Base-by-base conservation (phyloP, 2,797 vertebrate genomes). In the Phyllotis vaccarum region DNA sequence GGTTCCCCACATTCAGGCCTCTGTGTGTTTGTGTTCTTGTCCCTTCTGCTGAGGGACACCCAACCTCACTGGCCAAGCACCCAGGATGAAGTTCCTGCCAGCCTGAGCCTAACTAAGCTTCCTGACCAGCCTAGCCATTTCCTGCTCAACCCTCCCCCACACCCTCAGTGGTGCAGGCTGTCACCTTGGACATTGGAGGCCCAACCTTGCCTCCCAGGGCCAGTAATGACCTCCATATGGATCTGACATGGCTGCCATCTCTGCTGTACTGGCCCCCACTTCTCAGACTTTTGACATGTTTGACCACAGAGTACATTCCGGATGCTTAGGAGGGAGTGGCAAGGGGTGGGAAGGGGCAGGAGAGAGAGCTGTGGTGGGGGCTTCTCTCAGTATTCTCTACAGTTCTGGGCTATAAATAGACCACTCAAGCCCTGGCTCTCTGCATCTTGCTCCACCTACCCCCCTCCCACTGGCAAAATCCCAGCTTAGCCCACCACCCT, bases 181-280 rank as follows among this genome's bases (percentile, higher is more conserved):
- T 91, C 94, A 60, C 78, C 80, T 40, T 24, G 85, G 90, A 90
- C 74, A 17, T 70, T 72, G 6, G 8, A 89, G 86, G 76, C 83
- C 58, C 1, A 79, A 14, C 62, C 93, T 27, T 56, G 22, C 21
- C 80, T 31, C 16, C 40, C 13, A 16, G 13, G 90, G 83, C 0
- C 34, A 93, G 34, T 76, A 86, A 86, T 40, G 81, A 66, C 52
- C 97, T 91, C 97, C 97, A 89, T 0, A 1, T 10, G 72, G 74
- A 14, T 68, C 31, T 17, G 93, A 62, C 86, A 11, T 6, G 22
- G 86, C 95, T 75, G 4, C 64, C 68, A 43, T 93, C 92, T 72
- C 93, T 0, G 21, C 78, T 56, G 66, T 27, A 34, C 0, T 5
- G 22, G 19, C 68, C 86, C 29, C 24, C 0, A 10, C 12, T 8